Evolutionary conservation across 2,113 vertebrate species (phyloP).

Genomic region (Scytalopus superciliaris): DNA sequence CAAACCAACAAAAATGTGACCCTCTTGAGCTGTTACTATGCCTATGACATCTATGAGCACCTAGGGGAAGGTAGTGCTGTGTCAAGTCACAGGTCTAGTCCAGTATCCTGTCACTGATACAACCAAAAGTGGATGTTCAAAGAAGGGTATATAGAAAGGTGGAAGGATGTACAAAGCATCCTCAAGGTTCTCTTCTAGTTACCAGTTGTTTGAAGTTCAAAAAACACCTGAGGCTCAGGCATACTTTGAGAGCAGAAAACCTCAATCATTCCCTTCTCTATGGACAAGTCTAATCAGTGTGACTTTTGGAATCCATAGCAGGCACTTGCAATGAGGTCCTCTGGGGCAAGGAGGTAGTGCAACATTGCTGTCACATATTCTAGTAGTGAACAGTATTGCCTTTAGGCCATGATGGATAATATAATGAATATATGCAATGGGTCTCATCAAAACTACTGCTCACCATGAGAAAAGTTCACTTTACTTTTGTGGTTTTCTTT

Average conservation of each 20-base stretch:
- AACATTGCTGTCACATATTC: not conserved
- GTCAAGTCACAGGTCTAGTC: not conserved
- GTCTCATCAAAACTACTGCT: not conserved
- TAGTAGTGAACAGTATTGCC: not conserved
- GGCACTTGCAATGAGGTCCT: not conserved
- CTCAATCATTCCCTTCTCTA: not conserved
- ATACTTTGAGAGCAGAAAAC: not conserved
- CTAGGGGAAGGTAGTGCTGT: not conserved
- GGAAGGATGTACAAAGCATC: not conserved
- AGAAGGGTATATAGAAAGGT: not conserved
- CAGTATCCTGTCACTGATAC: not conserved
- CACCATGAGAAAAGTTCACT: not conserved
- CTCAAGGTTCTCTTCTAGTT: not conserved
- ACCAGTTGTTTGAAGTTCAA: not conserved
- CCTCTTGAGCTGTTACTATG: not conserved
- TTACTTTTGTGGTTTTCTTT: not conserved
- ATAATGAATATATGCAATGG: not conserved
- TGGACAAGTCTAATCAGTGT: too few species aligned
- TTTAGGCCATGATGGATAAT: not conserved
- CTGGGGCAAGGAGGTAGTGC: rapidly evolving
- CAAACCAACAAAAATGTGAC: not conserved
- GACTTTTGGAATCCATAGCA: not conserved
- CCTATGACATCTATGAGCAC: not conserved
- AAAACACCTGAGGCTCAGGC: not conserved
- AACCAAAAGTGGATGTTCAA: not conserved